Percentiles rank a stretch among this genome's conserved stretches.
Evolutionary conservation across 2,888 invertebrate species (phyloP).

Genomic region (Eilema depressum): DNA sequence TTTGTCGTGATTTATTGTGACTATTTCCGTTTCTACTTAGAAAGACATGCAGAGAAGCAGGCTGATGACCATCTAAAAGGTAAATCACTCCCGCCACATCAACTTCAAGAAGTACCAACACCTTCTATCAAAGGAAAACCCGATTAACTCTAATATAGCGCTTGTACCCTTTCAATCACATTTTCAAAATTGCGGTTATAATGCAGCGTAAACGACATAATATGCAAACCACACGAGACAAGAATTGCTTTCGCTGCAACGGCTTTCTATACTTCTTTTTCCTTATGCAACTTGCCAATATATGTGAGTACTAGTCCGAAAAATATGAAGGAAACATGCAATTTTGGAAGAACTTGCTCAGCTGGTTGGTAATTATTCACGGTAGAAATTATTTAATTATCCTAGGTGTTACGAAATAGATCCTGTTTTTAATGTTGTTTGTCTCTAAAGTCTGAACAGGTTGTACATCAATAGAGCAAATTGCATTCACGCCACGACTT

Average conservation of each 20-base stretch:
- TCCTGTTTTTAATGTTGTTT: constrained; percentile 5
- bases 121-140: too few species aligned
- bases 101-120: too few species aligned
- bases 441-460: neutral
- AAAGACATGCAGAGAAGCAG: too few species aligned
- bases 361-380: constrained; percentile 24
- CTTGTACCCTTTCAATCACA: too few species aligned
- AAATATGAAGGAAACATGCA: constrained; percentile 25
- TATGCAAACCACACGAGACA: constrained; percentile 38
- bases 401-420: constrained; percentile 12
- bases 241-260: constrained; percentile 48
- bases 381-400: neutral
- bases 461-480: neutral
- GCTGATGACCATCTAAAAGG: too few species aligned
- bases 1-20: too few species aligned
- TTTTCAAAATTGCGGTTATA: neutral
- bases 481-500: neutral
- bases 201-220: constrained; percentile 37
- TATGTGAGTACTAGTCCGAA: constrained; percentile 27
- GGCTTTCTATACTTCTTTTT: constrained; percentile 44
- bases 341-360: constrained; percentile 15
- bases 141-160: too few species aligned
- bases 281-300: constrained; percentile 40
- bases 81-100: too few species aligned
- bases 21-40: too few species aligned